phyloP scores from a whole-genome alignment of 2,888 invertebrate genomes.

The Blastobasis adustella region DNA sequence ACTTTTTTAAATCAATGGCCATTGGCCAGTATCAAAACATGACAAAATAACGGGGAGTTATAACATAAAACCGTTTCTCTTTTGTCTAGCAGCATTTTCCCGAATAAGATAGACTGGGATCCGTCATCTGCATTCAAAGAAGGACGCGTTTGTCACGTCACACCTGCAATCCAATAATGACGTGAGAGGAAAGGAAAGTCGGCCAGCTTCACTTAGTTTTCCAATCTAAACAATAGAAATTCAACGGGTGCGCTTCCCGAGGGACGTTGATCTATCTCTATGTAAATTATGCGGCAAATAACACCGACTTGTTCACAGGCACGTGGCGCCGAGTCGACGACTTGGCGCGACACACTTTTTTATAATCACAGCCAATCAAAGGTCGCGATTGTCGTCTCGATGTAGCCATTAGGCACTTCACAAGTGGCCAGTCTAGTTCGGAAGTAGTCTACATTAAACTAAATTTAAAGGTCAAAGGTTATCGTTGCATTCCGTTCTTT shows the following conservation, averaged over 20 bases:
- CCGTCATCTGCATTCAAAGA: constrained; percentile 6
- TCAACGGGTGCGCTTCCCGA: constrained; percentile 67
- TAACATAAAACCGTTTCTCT: too few species aligned
- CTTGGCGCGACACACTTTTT: constrained; percentile 12
- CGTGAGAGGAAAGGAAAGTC: constrained; percentile 60
- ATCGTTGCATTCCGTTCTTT: too few species aligned
- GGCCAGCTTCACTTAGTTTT: constrained; percentile 65
- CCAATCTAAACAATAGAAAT: constrained; percentile 76
- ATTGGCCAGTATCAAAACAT: too few species aligned
- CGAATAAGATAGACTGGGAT: too few species aligned
- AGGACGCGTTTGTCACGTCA: constrained; percentile 20
- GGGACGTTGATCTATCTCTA: constrained; percentile 71
- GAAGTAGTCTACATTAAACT: too few species aligned
- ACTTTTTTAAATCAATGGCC: too few species aligned
- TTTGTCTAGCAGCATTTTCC: too few species aligned
- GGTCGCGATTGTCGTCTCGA: neutral
- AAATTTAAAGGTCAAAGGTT: too few species aligned
- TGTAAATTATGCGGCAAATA: constrained; percentile 72
- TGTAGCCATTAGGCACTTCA: too few species aligned
- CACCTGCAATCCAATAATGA: constrained; percentile 57
- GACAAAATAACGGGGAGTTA: too few species aligned
- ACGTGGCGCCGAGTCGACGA: constrained; percentile 31
- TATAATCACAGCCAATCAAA: constrained; percentile 9
- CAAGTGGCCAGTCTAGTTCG: too few species aligned
- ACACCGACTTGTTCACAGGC: constrained; percentile 60